Evolutionary conservation across 2,797 vertebrate species (phyloP).

Genomic region (Macropus fuliginosus): DNA sequence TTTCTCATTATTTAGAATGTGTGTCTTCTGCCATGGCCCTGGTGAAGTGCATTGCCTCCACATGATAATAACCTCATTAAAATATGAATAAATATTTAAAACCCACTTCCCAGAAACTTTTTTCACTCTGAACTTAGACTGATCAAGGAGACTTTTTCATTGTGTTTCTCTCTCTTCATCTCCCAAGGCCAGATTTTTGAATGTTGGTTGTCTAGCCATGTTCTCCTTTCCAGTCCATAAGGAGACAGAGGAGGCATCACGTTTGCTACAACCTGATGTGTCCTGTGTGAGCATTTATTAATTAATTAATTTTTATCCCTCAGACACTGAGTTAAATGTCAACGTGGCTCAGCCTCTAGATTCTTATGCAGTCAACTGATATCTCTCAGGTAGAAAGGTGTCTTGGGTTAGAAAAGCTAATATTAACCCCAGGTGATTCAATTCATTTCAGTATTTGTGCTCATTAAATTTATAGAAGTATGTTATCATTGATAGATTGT

Average conservation of each 20-base stretch:
- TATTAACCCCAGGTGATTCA: not conserved
- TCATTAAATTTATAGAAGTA: not conserved
- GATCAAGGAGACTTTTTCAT: slow-evolving; percentile 47
- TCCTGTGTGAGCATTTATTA: too few relatives aligned
- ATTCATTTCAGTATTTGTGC: not conserved
- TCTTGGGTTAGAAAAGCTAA: not conserved
- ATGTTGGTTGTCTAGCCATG: not conserved
- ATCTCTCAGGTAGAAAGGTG: not conserved
- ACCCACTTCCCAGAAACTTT: slow-evolving; percentile 59
- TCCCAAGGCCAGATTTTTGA: not conserved
- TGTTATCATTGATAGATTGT: not conserved
- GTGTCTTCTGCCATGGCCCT: slow-evolving; percentile 64
- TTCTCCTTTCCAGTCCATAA: not conserved
- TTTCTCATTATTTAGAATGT: slow-evolving; percentile 75
- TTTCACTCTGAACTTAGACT: slow-evolving; percentile 60
- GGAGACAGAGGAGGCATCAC: not conserved
- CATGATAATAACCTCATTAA: slow-evolving; percentile 76
- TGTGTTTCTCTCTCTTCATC: not conserved
- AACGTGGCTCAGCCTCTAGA: not conserved
- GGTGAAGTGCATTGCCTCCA: slow-evolving; percentile 68
- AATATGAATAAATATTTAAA: slow-evolving; percentile 76
- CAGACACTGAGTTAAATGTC: not conserved
- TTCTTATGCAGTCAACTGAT: not conserved
- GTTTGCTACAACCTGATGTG: not conserved
- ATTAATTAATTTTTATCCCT: not conserved